Evolutionary conservation across 2,888 invertebrate species (phyloP), one percentile per base, ranked within the genome.

Genomic region (Hirtodrosophila trivittata): DNA sequence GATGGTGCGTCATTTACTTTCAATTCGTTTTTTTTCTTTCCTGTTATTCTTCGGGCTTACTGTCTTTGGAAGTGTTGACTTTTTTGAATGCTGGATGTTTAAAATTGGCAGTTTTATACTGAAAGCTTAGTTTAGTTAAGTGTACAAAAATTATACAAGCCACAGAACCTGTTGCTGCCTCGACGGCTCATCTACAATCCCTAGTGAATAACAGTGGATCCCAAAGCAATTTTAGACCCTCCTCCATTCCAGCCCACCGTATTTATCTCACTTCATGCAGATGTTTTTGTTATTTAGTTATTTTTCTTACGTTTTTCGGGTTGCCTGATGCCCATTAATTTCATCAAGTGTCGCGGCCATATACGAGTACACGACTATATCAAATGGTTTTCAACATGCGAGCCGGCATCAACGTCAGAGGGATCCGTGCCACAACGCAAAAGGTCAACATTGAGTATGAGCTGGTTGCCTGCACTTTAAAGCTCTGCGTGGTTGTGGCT

Each of bases 321-420:
- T 37, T 42, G 16, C 59, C 42, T 50, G 52, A 51, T 64, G 59
- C 60, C 75, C 82, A 82, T 82, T 82, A 80, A 83, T 83, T 84
- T 77, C 59, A 75, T 54, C 75, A 83, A 72, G 69, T 70, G 66
- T 69, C 68, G 69, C 65, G 50, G 52, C 42, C 18, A 46, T 49
- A 62, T 45, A 41, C 49, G 54, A 47, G 77, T 45, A 37, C 49
- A 55, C 47, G 81, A 64, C 58, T 51, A 65, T 83, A 66, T 86
- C 75, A 81, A 81, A 83, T 84, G 77, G 51, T 59, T 80, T 70
- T 62, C 47, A 54, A 33, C 66, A 55, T 47, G 56, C 66, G 39
- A 55, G 38, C 16, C 51, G 70, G 74, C 74, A 66, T 28, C 59
- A 38, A 41, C 28, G 10, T 30, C 46, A 33, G 35, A 28, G 14